Evolutionary conservation across 2,113 vertebrate genomes (phyloP), one percentile per base, ranked within the genome.

Genomic region (Phalacrocorax carbo): DNA sequence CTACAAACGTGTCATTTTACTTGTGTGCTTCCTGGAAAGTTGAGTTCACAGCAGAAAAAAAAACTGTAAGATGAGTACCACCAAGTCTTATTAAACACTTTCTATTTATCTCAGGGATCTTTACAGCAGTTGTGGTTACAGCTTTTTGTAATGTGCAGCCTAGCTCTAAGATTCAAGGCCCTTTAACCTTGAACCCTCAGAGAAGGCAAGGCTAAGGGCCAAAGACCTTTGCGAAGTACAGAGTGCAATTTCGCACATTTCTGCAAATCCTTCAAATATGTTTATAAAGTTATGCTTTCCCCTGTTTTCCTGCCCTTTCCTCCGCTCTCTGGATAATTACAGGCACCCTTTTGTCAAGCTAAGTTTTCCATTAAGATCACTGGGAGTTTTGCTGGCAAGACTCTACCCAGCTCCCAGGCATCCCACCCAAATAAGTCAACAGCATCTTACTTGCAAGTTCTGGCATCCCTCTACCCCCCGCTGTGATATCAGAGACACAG

Each of bases 381-480:
- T 21, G 11, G 36, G 19, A 81, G 14, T 49, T 85, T 61, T 81
- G 38, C 13, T n/a, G 16, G 23, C 58, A 46, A 48, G 20, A 61
- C 51, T 9, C 13, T 27, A 18, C 29, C 14, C 60, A 69, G 3
- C 19, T 42, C 10, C 27, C 62, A 46, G 55, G 10, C 36, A 57
- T 27, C 42, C 42, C 36, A 72, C 52, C 20, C 25, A 55, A 68
- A 68, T 34, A 29, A 23, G 10, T n/a, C 70, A 66, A 8, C 26
- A 38, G 4, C 2, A 1, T 23, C 64, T 54, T 54, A 42, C 18
- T 40, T 54, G 19, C 27, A 54, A 30, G 10, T 40, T 40, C 48
- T 40, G 48, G 20, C 0, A 0, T 57, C 14, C 40, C 5, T 19
- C 49, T 72, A 13, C 21, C 9, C 19, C 19, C 11, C 23, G 1